Base-by-base conservation (phyloP, 2,888 invertebrate species). In the Chymomyza procnemis region DNA sequence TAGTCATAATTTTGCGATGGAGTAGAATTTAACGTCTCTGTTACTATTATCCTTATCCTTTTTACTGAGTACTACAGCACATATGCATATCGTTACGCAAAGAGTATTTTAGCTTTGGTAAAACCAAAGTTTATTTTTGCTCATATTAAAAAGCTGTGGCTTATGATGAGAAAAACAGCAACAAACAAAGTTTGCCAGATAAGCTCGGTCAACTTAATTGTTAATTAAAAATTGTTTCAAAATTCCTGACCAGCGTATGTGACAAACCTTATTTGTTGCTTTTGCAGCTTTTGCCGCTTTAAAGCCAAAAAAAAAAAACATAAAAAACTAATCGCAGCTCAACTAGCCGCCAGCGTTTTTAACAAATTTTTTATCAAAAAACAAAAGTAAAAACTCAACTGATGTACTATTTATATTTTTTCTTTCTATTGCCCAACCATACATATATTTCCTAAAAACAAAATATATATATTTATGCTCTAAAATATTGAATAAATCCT, bases 361-460 rank as follows among this genome's bases (percentile, higher is more conserved):
- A 47, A 63, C 47, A 47, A 56, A 21, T 4, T 9, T 46, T 26
- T 26, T n/a, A n/a, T n/a, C n/a, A n/a, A n/a, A n/a, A n/a, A 1
- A 2, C 1, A 26, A 3, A 54, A 61, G 22, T 1, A 65, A 68
- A 76, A 72, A 71, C 59, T 76, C 72, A 75, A 84, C 83, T 84
- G 83, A 84, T 81, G 76, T 79, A 71, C 73, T 76, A 71, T 83
- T 85, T 82, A 79, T 46, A 46, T 74, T 81, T 74, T 85, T 85
- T 85, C 78, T 87, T 85, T 85, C 80, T 85, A 83, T 79, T 83
- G 83, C 79, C 69, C 79, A 82, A 6, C 74, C 73, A 73, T 80
- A 21, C 18, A 54, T 54, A 54, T 54, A n/a, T 21, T 19, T 19
- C 18, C 19, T n/a, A n/a, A n/a, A n/a, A n/a, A n/a, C n/a, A 21